These are phyloP conservation scores for Lutjanus argentimaculatus DNA, from an alignment of 2,797 vertebrate species.

Conservation along the genomic window DNA sequence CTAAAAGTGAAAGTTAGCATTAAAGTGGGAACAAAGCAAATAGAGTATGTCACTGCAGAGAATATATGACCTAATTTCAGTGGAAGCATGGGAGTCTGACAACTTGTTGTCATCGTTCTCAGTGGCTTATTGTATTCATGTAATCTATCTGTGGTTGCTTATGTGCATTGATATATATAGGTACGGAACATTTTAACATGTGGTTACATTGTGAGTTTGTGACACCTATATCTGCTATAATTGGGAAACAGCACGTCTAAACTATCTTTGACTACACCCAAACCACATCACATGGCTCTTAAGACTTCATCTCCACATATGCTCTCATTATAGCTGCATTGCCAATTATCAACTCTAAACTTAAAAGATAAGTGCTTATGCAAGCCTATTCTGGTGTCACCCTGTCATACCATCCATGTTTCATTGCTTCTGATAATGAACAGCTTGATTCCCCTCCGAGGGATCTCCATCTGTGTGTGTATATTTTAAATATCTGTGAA, in stretches of 20 bases:
- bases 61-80: slow-evolving; percentile 36
- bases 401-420: slow-evolving; percentile 31
- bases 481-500: slow-evolving; percentile 50
- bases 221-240: neutral
- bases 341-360: slow-evolving; percentile 26
- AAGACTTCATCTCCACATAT: neutral
- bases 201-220: neutral
- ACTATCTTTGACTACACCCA: neutral
- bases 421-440: slow-evolving; percentile 42
- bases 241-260: neutral
- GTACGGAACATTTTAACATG: neutral
- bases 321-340: slow-evolving; percentile 12
- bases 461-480: slow-evolving; percentile 42
- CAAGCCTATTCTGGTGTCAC: slow-evolving; percentile 14
- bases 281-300: neutral
- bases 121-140: slow-evolving; percentile 2
- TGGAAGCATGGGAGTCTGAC: neutral
- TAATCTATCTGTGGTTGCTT: neutral
- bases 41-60: slow-evolving; percentile 11
- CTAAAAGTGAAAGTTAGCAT: slow-evolving; percentile 45
- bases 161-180: neutral
- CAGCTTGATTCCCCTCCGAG: slow-evolving; percentile 31
- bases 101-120: neutral
- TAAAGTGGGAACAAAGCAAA: slow-evolving; percentile 41
- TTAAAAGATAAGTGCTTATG: slow-evolving; percentile 13